phyloP scores from a whole-genome alignment of 2,113 vertebrate genomes.

The Embiotoca jacksoni region DNA sequence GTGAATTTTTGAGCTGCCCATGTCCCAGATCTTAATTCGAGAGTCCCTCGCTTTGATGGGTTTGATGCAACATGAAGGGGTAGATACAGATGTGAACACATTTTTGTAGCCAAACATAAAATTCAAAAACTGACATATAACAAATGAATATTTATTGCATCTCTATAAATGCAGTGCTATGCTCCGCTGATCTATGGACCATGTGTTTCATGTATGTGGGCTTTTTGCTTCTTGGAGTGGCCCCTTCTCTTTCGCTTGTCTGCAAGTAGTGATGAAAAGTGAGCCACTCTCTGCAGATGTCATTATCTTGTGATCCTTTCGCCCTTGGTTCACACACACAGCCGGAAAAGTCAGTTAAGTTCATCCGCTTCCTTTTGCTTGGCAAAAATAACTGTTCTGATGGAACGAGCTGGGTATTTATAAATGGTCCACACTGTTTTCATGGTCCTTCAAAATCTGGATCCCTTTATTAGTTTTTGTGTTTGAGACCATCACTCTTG shows the following conservation, averaged over 20 bases:
- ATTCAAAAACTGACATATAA: not conserved
- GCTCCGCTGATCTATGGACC: constrained; percentile 34
- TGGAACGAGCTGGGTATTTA: constrained; percentile 53
- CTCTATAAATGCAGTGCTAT: not conserved
- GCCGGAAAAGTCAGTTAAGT: constrained; percentile 70
- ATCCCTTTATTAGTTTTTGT: constrained; percentile 61
- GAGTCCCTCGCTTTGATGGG: constrained; percentile 18
- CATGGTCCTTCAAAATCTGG: constrained; percentile 51
- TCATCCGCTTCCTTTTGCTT: constrained; percentile 54
- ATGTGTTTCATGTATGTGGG: constrained; percentile 60
- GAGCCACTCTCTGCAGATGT: constrained; percentile 72
- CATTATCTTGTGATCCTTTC: constrained; percentile 66
- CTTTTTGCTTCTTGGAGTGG: constrained; percentile 35
- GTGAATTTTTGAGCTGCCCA: constrained; percentile 27
- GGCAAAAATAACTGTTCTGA: constrained; percentile 55
- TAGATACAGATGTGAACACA: not conserved
- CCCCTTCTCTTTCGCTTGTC: constrained; percentile 39
- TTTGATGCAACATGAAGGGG: not conserved
- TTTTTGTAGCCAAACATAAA: not conserved
- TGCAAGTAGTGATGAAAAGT: constrained; percentile 55
- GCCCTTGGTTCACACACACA: constrained; percentile 49
- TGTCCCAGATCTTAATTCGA: constrained; percentile 45
- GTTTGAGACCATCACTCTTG: constrained; percentile 43
- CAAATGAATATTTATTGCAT: not conserved
- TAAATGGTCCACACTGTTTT: constrained; percentile 55